A percentile compares a stretch with the other conserved stretches of the same genome.
These are phyloP conservation scores for Tipula confusa DNA, from an alignment of 2,888 invertebrate species.

Conservation along the genomic window DNA sequence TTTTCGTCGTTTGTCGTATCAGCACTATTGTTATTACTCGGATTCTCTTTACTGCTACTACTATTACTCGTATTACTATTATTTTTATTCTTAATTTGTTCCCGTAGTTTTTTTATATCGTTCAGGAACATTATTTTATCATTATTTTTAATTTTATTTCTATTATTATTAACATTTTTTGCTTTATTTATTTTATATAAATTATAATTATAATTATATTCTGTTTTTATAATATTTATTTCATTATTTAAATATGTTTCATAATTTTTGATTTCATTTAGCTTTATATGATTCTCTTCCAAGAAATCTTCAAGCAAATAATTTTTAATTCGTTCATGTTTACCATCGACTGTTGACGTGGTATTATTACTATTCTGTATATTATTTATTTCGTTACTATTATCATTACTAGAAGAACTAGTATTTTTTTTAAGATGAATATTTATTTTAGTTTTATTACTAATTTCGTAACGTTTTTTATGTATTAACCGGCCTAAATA, in stretches of 20 bases:
- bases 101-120: constrained; percentile 45
- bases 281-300: constrained; percentile 48
- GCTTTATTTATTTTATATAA: constrained; percentile 44
- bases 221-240: constrained; percentile 43
- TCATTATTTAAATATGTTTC: constrained; percentile 45
- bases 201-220: constrained; percentile 46
- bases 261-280: constrained; percentile 45
- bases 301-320: constrained; percentile 55
- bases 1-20: background rate
- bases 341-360: background rate
- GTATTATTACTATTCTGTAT: constrained; percentile 37
- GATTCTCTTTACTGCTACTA: background rate
- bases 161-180: constrained; percentile 40
- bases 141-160: constrained; percentile 41
- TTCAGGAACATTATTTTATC: constrained; percentile 45
- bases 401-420: background rate
- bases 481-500: constrained; percentile 50
- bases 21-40: background rate
- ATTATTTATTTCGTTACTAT: constrained; percentile 34
- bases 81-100: constrained; percentile 40
- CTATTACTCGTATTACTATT: background rate
- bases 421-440: background rate
- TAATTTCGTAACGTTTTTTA: constrained; percentile 41
- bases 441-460: background rate
- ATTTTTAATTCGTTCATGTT: constrained; percentile 51